Evolutionary conservation across 1,140 invertebrate species (phyloP).

Genomic region (Aphelinus certus): DNA sequence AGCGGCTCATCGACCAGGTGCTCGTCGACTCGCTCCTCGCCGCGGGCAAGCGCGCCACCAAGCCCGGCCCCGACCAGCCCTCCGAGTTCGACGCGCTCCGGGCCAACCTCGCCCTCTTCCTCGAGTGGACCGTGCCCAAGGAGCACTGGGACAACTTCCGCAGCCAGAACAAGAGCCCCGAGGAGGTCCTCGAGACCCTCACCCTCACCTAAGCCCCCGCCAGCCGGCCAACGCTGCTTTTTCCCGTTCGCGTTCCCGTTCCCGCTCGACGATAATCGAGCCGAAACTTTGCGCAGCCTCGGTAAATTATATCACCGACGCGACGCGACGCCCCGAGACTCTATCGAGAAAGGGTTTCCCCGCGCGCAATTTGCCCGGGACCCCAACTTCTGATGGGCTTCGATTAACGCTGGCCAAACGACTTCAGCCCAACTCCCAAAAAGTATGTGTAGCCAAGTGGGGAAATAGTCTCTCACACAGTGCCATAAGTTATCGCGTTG

Average conservation of each 20-base stretch:
- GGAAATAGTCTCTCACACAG: neutral
- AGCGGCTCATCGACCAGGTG: conserved; percentile 84
- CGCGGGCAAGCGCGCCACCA: conserved; percentile 74
- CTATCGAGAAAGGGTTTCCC: neutral
- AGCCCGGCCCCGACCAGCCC: conserved; percentile 60
- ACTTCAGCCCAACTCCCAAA: conserved; percentile 6
- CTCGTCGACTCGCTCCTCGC: conserved; percentile 78
- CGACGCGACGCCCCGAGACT: no score
- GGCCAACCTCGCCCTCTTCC: conserved; percentile 78
- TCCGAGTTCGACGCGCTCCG: conserved; percentile 71
- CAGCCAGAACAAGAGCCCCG: conserved; percentile 76
- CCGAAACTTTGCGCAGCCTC: neutral
- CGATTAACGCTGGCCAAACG: neutral
- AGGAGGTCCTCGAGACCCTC: conserved; percentile 80
- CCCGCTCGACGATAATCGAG: neutral
- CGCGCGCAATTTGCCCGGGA: neutral
- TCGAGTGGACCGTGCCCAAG: conserved; percentile 83
- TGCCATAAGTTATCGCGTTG: conserved; percentile 8
- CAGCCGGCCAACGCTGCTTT: neutral
- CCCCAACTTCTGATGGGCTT: conserved; percentile 17
- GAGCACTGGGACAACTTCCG: conserved; percentile 80
- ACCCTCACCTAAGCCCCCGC: conserved; percentile 61
- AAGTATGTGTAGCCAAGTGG: neutral
- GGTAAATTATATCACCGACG: no score
- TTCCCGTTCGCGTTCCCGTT: neutral